Percentiles rank a stretch among this genome's conserved stretches.
Conservation (phyloP, 2,113 vertebrate species). For the human region GRCh38 chr21:35377501-35378000, state of each 20-base stretch:
- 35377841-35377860: background rate
- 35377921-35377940: background rate
- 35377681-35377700: background rate
- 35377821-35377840: background rate
- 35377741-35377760: background rate
- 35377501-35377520: background rate
- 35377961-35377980: background rate
- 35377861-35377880: background rate
- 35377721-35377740: background rate
- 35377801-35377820: background rate
- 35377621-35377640: too few species aligned
- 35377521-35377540: background rate
- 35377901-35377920: background rate
- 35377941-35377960: background rate
- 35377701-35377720: background rate
- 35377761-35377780: background rate
- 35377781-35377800: background rate
- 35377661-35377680: background rate
- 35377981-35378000: rapidly evolving
- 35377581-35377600: background rate
- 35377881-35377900: background rate
- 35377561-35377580: background rate
- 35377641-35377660: rapidly evolving
- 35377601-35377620: too few species aligned
- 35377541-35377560: background rate